Base-by-base conservation (phyloP, 2,113 vertebrate species). In the Cinclus cinclus region DNA sequence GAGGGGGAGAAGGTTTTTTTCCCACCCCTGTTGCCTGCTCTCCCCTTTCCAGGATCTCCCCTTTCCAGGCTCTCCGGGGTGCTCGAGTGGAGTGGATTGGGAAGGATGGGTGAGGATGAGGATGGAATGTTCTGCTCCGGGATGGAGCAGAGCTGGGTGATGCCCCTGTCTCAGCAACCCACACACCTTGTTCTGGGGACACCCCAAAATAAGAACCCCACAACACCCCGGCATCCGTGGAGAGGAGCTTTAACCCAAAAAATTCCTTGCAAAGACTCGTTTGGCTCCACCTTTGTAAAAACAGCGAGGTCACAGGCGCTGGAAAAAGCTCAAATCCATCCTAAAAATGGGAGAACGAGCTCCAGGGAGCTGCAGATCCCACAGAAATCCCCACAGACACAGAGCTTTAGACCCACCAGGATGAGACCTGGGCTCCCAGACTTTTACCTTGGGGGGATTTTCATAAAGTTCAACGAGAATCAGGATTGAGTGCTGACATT, bases 51-150 rank as follows among this genome's bases (percentile, higher is more conserved):
- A 12, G 53, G 0, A 16, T 79, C 49, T 73, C 49, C 0, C 35
- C 30, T 31, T 46, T n/a, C 20, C 59, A 12, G 53, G 0, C 18
- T 79, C 49, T 73, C 49, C 0, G 1, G 53, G 88, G 49, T 55
- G 47, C 73, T 71, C 13, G 5, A 35, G 41, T 2, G 0, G 1
- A 2, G 0, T 0, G 16, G 74, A 23, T 25, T 1, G 2, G n/a
- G 44, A 24, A 0, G 11, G 22, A 21, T 42, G 42, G 47, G 47
- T 13, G 24, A 24, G 23, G 47, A 13, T 13, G 53, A 17, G 0
- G 46, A 53, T 9, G 27, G 21, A 47, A 79, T 47, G 24, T 13
- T 3, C 13, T 0, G 12, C 19, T 47, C 37, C 1, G 0, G 1
- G 3, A 9, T 0, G 41, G 39, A 30, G 46, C 41, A 10, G 58